These are phyloP conservation scores for Pachyramphus minor DNA, from an alignment of 2,113 vertebrate genomes.

Conservation along the genomic window DNA sequence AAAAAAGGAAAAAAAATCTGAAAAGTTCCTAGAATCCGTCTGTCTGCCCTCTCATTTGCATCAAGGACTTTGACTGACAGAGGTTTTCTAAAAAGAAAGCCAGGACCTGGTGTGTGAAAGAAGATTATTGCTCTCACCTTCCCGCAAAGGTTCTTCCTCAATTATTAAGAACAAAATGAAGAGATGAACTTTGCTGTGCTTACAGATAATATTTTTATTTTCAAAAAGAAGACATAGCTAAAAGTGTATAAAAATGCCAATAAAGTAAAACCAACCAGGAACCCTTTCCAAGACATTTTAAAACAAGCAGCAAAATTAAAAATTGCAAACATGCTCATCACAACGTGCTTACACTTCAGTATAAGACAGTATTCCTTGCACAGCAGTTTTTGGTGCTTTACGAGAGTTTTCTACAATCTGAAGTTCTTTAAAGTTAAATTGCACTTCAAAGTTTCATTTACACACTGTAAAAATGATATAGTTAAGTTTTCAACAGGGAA, in stretches of 20 bases:
- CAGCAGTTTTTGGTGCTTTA: constrained; percentile 69
- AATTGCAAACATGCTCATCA: constrained; percentile 4
- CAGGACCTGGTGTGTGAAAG: background rate
- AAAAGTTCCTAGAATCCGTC: background rate
- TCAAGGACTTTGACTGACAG: background rate
- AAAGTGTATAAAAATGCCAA: background rate
- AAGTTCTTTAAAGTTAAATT: constrained; percentile 78
- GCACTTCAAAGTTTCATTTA: constrained; percentile 79
- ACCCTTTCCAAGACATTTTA: background rate
- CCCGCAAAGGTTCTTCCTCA: background rate
- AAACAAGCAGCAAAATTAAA: constrained; percentile 42
- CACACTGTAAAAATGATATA: constrained; percentile 77
- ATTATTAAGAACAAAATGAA: background rate
- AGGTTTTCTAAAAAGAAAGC: background rate
- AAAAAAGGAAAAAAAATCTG: background rate
- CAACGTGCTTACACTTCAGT: constrained; percentile 32
- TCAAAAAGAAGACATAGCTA: background rate
- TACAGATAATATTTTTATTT: background rate
- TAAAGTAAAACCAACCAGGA: background rate
- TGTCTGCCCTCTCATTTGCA: background rate
- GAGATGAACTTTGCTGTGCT: background rate
- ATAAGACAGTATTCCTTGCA: constrained; percentile 33
- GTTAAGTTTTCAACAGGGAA: constrained; percentile 75
- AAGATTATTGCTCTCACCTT: background rate
- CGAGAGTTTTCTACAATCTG: constrained; percentile 60